A percentile compares a stretch with the other conserved stretches of the same genome.
These are phyloP conservation scores for Channa argus DNA, from an alignment of 2,113 vertebrate species.

Conservation along the genomic window DNA sequence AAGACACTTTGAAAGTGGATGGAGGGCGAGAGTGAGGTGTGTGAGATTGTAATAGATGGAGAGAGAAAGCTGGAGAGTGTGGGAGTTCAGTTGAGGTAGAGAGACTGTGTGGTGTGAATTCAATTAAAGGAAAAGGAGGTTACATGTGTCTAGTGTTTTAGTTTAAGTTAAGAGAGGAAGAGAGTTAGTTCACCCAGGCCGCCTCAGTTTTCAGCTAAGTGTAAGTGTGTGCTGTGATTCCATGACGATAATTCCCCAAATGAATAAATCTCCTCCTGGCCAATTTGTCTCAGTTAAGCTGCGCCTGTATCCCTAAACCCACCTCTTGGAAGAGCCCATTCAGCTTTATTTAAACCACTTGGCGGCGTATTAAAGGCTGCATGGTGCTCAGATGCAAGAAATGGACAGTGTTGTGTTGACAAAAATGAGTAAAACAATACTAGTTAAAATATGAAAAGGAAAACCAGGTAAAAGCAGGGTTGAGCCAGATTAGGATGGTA, in stretches of 20 bases:
- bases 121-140: background rate
- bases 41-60: slow-evolving; percentile 49
- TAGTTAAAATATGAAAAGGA: background rate
- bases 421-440: slow-evolving; percentile 16
- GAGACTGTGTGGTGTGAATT: slow-evolving; percentile 14
- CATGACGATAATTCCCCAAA: slow-evolving; percentile 51
- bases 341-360: slow-evolving; percentile 45
- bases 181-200: background rate
- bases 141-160: background rate
- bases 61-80: slow-evolving; percentile 7
- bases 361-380: slow-evolving; percentile 32
- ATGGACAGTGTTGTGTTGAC: slow-evolving; percentile 14
- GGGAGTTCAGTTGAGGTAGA: slow-evolving; percentile 25
- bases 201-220: background rate
- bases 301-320: slow-evolving; percentile 46
- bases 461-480: slow-evolving; percentile 2
- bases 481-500: background rate
- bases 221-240: background rate
- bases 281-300: slow-evolving; percentile 73
- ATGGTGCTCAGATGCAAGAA: background rate
- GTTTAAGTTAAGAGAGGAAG: background rate
- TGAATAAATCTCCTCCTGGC: slow-evolving; percentile 65
- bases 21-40: background rate
- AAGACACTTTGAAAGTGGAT: background rate
- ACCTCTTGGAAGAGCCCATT: slow-evolving; percentile 46